These are phyloP conservation scores for Tridacna crocea DNA, from an alignment of 2,888 invertebrate species.

Conservation along the genomic window DNA sequence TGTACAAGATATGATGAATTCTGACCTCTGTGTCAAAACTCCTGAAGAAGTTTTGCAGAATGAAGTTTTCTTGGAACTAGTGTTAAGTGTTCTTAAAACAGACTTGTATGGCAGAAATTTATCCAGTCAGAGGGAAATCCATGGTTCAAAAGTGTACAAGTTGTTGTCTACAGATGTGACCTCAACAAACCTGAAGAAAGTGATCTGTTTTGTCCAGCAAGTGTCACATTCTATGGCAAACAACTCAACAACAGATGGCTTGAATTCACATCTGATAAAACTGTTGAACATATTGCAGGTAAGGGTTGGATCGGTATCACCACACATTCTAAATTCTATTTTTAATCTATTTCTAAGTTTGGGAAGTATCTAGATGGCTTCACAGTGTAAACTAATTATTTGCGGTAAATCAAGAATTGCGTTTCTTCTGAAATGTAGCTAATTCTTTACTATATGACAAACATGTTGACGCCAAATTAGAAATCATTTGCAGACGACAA, in stretches of 20 bases:
- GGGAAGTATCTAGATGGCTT: too few species aligned
- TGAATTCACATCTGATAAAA: neutral
- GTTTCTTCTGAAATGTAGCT: too few species aligned
- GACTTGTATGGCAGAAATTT: neutral
- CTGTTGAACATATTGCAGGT: constrained; percentile 33
- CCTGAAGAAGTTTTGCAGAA: neutral
- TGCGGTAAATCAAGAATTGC: too few species aligned
- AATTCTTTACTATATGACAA: too few species aligned
- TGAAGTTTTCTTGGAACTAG: neutral
- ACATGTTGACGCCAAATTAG: too few species aligned
- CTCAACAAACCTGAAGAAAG: neutral
- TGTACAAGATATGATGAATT: neutral
- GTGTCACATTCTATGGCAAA: neutral
- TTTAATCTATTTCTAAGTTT: too few species aligned
- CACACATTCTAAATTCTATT: too few species aligned
- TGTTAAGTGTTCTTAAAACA: neutral
- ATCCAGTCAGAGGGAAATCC: neutral
- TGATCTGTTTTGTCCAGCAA: neutral
- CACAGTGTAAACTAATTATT: too few species aligned
- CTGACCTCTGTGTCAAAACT: neutral
- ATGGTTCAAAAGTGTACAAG: neutral
- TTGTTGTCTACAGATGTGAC: neutral
- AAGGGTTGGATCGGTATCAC: neutral
- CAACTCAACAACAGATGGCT: neutral
- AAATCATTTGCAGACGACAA: too few species aligned